A percentile compares a stretch with the other conserved stretches of the same genome.
phyloP scores from a whole-genome alignment of 2,113 vertebrate genomes.

The Mohoua ochrocephala region DNA sequence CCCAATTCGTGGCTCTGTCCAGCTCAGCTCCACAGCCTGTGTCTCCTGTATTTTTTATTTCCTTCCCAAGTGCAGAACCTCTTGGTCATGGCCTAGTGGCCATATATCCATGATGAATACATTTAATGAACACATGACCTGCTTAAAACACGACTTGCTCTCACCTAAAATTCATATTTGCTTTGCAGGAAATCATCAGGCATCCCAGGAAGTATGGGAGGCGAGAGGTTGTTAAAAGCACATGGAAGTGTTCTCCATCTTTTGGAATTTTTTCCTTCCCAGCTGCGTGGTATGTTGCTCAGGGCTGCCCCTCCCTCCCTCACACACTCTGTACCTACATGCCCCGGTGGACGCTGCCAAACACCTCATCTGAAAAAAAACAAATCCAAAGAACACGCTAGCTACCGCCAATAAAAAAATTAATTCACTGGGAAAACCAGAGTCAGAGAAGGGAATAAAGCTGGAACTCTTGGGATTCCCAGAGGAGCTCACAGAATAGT shows the following conservation, averaged over 20 bases:
- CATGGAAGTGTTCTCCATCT: background rate
- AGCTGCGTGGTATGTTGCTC: constrained; percentile 34
- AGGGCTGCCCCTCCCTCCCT: constrained; percentile 12
- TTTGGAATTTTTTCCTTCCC: background rate
- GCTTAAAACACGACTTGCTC: background rate
- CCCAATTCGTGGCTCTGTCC: background rate
- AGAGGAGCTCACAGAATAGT: background rate
- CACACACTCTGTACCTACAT: constrained; percentile 13
- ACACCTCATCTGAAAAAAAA: background rate
- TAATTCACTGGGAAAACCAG: background rate
- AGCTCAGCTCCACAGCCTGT: background rate
- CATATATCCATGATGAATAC: background rate
- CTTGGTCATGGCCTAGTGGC: background rate
- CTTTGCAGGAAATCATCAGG: background rate
- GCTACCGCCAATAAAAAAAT: background rate
- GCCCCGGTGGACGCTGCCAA: background rate
- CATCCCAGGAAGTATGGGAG: background rate
- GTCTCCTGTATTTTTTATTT: background rate
- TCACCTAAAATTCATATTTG: background rate
- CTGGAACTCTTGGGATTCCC: background rate
- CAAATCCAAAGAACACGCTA: background rate
- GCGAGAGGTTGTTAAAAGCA: background rate
- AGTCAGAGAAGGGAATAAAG: background rate
- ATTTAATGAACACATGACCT: background rate
- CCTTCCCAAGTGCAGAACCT: background rate